Conservation (phyloP, 2,113 vertebrate species). For the Cyphomyrus plagiostoma region DNA sequence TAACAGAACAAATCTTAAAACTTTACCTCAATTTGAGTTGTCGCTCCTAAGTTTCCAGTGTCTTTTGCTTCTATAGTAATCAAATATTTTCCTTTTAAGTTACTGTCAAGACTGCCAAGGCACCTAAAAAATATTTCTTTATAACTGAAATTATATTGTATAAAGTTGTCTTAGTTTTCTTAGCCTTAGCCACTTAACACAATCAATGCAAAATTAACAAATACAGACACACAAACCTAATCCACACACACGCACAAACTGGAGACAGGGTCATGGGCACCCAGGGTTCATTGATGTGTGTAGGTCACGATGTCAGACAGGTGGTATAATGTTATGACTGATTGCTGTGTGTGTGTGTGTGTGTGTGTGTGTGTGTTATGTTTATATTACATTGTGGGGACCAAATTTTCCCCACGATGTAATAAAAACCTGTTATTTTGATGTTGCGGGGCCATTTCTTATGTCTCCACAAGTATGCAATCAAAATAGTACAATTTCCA, state of each 20-base stretch:
- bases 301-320: no score
- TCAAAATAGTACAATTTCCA: no score
- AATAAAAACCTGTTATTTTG: no score
- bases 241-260: background rate
- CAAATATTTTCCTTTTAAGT: constrained; percentile 72
- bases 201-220: background rate
- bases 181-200: background rate
- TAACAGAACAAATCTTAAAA: background rate
- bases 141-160: background rate
- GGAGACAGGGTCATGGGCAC: no score
- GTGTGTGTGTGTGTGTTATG: background rate
- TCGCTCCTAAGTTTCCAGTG: constrained; percentile 27
- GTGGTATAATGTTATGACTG: background rate
- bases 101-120: constrained; percentile 56
- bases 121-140: constrained; percentile 55
- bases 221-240: background rate
- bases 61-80: constrained; percentile 69
- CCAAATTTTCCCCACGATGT: background rate
- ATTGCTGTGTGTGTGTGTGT: background rate
- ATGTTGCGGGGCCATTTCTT: no score
- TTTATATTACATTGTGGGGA: no score
- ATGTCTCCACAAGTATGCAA: no score
- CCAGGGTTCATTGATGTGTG: no score
- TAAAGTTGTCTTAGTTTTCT: background rate
- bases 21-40: constrained; percentile 63